A percentile compares a stretch with the other conserved stretches of the same genome.
Evolutionary conservation across 2,888 invertebrate genomes (phyloP).

Genomic region (Apantesis nais): DNA sequence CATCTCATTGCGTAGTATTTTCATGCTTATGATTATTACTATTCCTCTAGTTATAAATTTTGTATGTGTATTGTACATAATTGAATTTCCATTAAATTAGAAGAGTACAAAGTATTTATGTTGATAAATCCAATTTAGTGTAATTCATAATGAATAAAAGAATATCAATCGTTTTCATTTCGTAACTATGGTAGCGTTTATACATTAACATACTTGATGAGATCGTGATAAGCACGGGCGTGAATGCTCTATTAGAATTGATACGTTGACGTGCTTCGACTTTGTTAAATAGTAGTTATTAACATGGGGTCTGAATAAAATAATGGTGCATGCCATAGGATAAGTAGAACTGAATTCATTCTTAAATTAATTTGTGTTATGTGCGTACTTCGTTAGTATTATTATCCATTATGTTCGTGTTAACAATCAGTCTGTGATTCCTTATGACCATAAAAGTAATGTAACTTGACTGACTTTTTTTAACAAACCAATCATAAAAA

Average conservation of each 20-base stretch:
- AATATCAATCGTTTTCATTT: slow-evolving; percentile 33
- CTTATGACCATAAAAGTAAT: slow-evolving; percentile 9
- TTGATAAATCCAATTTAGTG: slow-evolving; percentile 64
- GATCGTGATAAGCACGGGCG: slow-evolving; percentile 12
- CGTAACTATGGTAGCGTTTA: slow-evolving; percentile 15
- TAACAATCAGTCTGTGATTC: slow-evolving; percentile 16
- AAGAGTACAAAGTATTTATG: slow-evolving; percentile 82
- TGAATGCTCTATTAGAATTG: slow-evolving; percentile 15
- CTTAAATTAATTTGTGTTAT: slow-evolving; percentile 34
- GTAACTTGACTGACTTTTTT: neutral
- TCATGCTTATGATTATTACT: slow-evolving; percentile 56
- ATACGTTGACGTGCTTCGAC: slow-evolving; percentile 30
- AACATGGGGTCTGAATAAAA: slow-evolving; percentile 73
- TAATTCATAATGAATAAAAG: slow-evolving; percentile 56
- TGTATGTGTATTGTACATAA: slow-evolving; percentile 74
- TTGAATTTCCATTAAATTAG: slow-evolving; percentile 78
- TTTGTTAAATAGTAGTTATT: slow-evolving; percentile 57
- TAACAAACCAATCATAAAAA: neutral
- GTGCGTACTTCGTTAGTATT: slow-evolving; percentile 37
- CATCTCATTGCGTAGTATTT: slow-evolving; percentile 56
- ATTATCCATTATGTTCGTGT: slow-evolving; percentile 25
- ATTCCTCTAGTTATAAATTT: slow-evolving; percentile 57
- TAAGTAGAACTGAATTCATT: slow-evolving; percentile 70
- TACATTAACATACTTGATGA: slow-evolving; percentile 24
- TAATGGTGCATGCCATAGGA: slow-evolving; percentile 80